A percentile compares a stretch with the other conserved stretches of the same genome.
These are phyloP conservation scores for Platyura marginata DNA, from an alignment of 1,140 invertebrate species.

Conservation along the genomic window DNA sequence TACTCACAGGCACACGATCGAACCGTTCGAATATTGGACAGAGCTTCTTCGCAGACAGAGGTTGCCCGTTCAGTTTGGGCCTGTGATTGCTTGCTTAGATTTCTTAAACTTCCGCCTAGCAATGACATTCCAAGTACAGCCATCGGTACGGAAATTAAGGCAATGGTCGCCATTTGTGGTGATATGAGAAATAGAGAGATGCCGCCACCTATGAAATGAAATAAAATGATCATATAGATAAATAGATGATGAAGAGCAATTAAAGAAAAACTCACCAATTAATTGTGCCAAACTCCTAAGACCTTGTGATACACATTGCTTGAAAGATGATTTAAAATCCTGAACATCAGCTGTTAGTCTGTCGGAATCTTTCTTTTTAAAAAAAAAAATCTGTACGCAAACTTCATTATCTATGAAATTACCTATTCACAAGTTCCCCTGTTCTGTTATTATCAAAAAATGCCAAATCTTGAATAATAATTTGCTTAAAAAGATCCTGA, in stretches of 20 bases:
- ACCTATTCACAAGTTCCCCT: constrained; percentile 79
- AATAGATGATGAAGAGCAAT: too few relatives aligned
- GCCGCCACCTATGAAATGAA: constrained; percentile 10
- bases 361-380: constrained; percentile 13
- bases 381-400: neutral
- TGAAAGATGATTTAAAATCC: constrained; percentile 93
- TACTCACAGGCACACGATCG: constrained; percentile 85
- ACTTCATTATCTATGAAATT: constrained; percentile 4
- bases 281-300: constrained; percentile 68
- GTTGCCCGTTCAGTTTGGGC: constrained; percentile 69
- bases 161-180: constrained; percentile 67
- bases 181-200: constrained; percentile 42
- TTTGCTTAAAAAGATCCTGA: constrained; percentile 61
- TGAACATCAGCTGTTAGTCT: constrained; percentile 84
- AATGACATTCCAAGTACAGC: constrained; percentile 37
- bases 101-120: constrained; percentile 28
- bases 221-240: constrained; percentile 4
- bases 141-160: constrained; percentile 62
- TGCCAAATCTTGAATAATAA: constrained; percentile 71
- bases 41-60: constrained; percentile 77
- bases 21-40: constrained; percentile 81
- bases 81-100: constrained; percentile 56
- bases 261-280: constrained; percentile 11
- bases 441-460: constrained; percentile 85
- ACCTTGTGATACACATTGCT: constrained; percentile 77